Evolutionary conservation across 37 sponge, comb jelly and placozoan genomes (phyloP), one percentile per base, ranked within the genome.

Genomic region (Ianthella basta): DNA sequence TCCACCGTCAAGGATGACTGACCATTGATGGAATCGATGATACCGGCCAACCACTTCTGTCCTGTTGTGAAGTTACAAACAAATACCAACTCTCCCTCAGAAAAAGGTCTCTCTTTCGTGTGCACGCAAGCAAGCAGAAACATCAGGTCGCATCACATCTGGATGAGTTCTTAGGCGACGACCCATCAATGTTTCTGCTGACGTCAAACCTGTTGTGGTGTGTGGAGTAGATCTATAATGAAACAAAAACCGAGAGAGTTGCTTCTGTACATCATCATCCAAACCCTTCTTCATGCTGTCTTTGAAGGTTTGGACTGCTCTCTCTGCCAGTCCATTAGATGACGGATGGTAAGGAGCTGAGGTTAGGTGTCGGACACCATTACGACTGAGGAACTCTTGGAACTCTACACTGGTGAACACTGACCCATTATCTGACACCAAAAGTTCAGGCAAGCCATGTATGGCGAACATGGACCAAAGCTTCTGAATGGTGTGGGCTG

Each of bases 291-390:
- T 55, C 23, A 85, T 54, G 16, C 59, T 55, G 59, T 73, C 14
- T 56, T 85, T 85, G 27, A 73, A 55, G 4, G 57, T 85, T 44
- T 83, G 84, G 1, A 83, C 84, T 0, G 70, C 72, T 24, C 84
- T 83, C 61, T 85, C 86, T 32, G 75, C 86, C 39, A 60, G 36
- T 4, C 86, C 86, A 50, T 85, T 85, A 4, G 79, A 85, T 53
- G 77, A 41, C 3, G 86, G 86, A 55, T 73, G 74, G 59, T 85
- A 56, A 19, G 86, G 86, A 23, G 86, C 60, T 1, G 86, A 59
- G 18, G 77, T 78, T 29, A 27, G 12, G 40, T 85, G 86, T 4
- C 63, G 30, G 24, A 85, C 53, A 16, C 72, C 72, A 68, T 85
- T 85, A 15, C 36, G 14, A 18, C n/a, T 29, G 1, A 60, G 54